Percentiles rank a stretch among this genome's conserved stretches.
These are phyloP conservation scores for Plebejus anna DNA, from an alignment of 2,888 invertebrate species.

Conservation along the genomic window DNA sequence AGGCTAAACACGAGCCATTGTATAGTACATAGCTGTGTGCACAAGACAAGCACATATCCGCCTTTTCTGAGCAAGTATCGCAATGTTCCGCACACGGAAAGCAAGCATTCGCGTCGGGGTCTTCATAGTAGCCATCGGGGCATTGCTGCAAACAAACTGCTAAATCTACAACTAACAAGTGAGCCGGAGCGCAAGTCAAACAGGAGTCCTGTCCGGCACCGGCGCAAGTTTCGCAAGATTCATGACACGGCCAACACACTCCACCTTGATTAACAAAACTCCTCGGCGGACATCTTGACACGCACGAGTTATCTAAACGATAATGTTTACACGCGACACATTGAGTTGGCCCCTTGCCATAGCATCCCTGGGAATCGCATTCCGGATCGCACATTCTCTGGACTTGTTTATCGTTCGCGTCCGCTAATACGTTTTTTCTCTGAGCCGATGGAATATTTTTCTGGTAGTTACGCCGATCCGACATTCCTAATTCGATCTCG, in stretches of 20 bases:
- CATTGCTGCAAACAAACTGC: slow-evolving; percentile 93
- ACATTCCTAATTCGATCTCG: slow-evolving; percentile 71
- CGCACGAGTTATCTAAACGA: slow-evolving; percentile 90
- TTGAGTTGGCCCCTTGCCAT: slow-evolving; percentile 90
- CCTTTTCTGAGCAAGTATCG: slow-evolving; percentile 90
- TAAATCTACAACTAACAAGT: slow-evolving; percentile 89
- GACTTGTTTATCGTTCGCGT: slow-evolving; percentile 81
- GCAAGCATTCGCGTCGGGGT: slow-evolving; percentile 87
- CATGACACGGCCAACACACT: slow-evolving; percentile 92
- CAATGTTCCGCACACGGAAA: slow-evolving; percentile 93
- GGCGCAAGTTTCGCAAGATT: slow-evolving; percentile 93
- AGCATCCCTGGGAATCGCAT: slow-evolving; percentile 88
- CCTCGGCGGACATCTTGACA: slow-evolving; percentile 89
- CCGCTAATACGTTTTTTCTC: slow-evolving; percentile 80
- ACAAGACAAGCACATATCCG: slow-evolving; percentile 92
- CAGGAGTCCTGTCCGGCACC: slow-evolving; percentile 93
- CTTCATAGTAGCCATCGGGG: slow-evolving; percentile 93
- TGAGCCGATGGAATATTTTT: slow-evolving; percentile 84
- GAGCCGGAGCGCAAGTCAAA: slow-evolving; percentile 90
- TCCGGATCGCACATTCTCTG: slow-evolving; percentile 89
- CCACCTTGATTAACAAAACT: slow-evolving; percentile 91
- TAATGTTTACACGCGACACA: slow-evolving; percentile 92
- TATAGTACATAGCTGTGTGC: slow-evolving; percentile 92
- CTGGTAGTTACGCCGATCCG: slow-evolving; percentile 83
- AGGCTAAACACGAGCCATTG: slow-evolving; percentile 90